phyloP scores from a whole-genome alignment of 2,113 vertebrate species.

The Hypocryptadius cinnamomeus region DNA sequence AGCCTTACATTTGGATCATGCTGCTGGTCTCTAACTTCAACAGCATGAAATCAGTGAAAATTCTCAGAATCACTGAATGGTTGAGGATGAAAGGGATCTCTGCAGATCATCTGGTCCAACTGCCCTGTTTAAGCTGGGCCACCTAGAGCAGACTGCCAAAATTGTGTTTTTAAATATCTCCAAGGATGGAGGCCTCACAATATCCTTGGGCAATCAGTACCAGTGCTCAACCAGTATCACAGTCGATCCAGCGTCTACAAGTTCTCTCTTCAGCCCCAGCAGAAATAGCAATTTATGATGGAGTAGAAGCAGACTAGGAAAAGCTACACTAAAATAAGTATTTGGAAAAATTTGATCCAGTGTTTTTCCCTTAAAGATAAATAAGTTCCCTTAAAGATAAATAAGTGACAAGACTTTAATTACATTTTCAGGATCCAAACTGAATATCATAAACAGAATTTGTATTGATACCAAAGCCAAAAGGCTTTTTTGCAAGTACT shows the following conservation, averaged over 20 bases:
- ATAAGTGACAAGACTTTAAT: not conserved
- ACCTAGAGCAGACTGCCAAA: not conserved
- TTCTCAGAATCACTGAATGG: not conserved
- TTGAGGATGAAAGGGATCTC: not conserved
- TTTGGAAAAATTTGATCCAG: not conserved
- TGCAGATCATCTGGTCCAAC: not conserved
- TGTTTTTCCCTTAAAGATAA: not conserved
- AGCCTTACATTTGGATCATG: not conserved
- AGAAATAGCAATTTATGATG: not conserved
- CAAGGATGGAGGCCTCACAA: not conserved
- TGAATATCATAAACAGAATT: not conserved
- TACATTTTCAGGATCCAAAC: not conserved
- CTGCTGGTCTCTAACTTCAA: not conserved
- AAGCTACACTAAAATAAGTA: not conserved
- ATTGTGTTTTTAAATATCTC: not conserved
- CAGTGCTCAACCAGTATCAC: not conserved
- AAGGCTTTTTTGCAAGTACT: too few species aligned
- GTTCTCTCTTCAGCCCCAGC: not conserved
- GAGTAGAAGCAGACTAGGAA: not conserved
- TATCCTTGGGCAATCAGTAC: not conserved
- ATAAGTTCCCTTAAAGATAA: not conserved
- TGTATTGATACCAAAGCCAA: not conserved
- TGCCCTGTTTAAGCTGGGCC: rapidly evolving
- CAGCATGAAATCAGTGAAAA: not conserved
- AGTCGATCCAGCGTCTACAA: not conserved